phyloP scores from a whole-genome alignment of 2,797 vertebrate genomes.

The Anguilla pacifica region DNA sequence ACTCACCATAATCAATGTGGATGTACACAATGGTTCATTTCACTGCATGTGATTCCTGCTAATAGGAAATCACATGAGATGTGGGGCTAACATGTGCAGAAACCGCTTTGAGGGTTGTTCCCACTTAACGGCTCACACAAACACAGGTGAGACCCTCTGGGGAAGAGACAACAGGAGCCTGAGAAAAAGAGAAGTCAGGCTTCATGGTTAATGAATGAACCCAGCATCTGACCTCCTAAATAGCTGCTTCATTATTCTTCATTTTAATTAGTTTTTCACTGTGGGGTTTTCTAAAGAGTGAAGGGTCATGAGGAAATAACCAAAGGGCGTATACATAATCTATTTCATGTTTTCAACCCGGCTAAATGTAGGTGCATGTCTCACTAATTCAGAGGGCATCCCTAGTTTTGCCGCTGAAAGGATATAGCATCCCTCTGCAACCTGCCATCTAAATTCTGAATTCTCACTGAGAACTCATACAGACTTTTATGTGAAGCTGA shows the following conservation, averaged over 20 bases:
- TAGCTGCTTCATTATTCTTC: background rate
- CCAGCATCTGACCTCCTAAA: background rate
- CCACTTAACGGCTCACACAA: background rate
- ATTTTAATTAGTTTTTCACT: background rate
- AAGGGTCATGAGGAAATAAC: background rate
- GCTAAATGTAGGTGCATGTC: background rate
- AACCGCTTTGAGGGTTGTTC: background rate
- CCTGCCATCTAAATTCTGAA: background rate
- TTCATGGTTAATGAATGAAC: background rate
- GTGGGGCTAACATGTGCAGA: background rate
- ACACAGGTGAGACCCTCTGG: background rate
- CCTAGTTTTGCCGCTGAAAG: background rate
- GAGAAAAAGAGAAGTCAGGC: background rate
- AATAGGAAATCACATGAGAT: background rate
- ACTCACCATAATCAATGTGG: background rate
- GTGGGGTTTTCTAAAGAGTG: background rate
- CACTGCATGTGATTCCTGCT: background rate
- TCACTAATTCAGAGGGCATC: background rate
- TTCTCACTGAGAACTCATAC: background rate
- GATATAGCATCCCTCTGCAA: background rate
- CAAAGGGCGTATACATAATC: background rate
- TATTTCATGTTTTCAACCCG: background rate
- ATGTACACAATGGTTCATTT: background rate
- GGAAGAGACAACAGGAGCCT: background rate
- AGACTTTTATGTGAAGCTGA: background rate